These are phyloP conservation scores for Indri indri DNA, from an alignment of 2,113 vertebrate species.

Conservation along the genomic window DNA sequence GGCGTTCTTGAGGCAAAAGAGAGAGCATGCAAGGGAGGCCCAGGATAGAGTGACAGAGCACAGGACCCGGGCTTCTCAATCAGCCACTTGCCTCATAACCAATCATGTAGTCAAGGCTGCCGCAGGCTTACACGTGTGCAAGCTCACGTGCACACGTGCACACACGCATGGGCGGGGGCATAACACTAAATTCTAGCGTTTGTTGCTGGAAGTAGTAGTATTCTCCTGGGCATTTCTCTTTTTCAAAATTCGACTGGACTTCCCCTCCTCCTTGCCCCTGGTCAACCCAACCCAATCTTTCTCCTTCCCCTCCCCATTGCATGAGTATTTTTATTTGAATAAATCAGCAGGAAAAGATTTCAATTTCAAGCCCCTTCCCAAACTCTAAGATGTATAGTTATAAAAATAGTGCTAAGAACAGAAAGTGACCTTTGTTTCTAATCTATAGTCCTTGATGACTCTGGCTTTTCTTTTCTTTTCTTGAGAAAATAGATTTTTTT, in stretches of 20 bases:
- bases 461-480: slow-evolving; percentile 59
- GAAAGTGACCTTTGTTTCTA: slow-evolving; percentile 70
- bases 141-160: fast-evolving
- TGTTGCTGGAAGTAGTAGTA: neutral
- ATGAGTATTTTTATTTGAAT: slow-evolving; percentile 56
- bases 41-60: neutral
- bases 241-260: neutral
- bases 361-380: slow-evolving; percentile 17
- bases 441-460: slow-evolving; percentile 57
- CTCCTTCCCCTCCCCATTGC: neutral
- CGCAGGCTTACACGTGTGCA: neutral
- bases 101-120: neutral
- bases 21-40: neutral
- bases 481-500: slow-evolving; percentile 30
- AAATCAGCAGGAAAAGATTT: slow-evolving; percentile 50
- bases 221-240: neutral
- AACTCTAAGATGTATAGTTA: slow-evolving; percentile 31
- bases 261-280: neutral
- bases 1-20: neutral
- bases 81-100: neutral
- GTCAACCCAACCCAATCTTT: neutral
- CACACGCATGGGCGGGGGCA: neutral
- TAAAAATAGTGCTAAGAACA: slow-evolving; percentile 55
- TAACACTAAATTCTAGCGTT: neutral
- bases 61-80: neutral